Evolutionary conservation across 2,113 vertebrate species (phyloP), one percentile per base, ranked within the genome.

Genomic region (Stigmatopora argus): DNA sequence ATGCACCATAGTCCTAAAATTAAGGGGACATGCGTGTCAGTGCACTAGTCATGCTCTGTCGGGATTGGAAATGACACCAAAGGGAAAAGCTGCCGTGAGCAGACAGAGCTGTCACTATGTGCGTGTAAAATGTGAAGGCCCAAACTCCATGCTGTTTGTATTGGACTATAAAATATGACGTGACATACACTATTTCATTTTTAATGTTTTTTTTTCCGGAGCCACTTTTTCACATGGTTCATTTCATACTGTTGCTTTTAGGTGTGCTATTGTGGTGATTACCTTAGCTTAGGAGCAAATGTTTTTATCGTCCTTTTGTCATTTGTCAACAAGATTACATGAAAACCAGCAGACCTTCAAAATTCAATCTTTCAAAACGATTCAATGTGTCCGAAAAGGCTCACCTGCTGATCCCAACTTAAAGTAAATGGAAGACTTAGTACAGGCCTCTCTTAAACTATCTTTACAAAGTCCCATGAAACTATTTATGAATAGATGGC

Each of bases 11-110:
- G 62, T 61, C 63, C 77, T 72, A 57, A 69, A 68, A 55, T 69
- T 75, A 41, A 80, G 64, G 65, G 65, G 70, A 82, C 67, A 55
- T 52, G 53, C 66, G 71, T 78, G 73, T 73, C 63, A 68, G 58
- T 65, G 74, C 53, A 67, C 3, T 18, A 69, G 35, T 46, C 72
- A 55, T 65, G 11, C 64, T 73, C 71, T 63, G 74, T 8, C 0
- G 72, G 65, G 53, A 66, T 67, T 68, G 71, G 62, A 78, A 70
- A 74, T 70, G 34, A 67, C 74, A 67, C 62, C 52, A 67, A 65
- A 65, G 62, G 67, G 46, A 49, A 79, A 48, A 66, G 51, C 65
- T 53, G 15, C 59, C 65, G 71, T 34, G 66, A 47, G 31, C 62
- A 69, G 38, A 56, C 78, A 44, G 66, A 71, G 65, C 76, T 79